phyloP scores from a whole-genome alignment of 2,888 invertebrate species.

The Leucania comma region DNA sequence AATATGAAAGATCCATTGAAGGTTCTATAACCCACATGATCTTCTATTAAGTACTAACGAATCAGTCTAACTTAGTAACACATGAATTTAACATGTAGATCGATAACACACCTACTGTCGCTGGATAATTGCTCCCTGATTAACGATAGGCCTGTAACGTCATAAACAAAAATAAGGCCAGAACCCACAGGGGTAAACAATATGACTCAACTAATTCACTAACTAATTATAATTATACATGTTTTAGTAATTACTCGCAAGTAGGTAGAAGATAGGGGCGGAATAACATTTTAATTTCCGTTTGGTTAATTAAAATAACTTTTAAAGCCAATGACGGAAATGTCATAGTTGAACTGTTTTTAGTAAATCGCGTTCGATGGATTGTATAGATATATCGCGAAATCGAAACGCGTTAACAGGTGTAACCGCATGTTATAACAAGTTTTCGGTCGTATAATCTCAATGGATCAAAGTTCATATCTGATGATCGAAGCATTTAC shows the following conservation, averaged over 20 bases:
- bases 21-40: background rate
- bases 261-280: constrained; percentile 5
- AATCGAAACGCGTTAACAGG: background rate
- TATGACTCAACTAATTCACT: constrained; percentile 48
- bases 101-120: constrained; percentile 27
- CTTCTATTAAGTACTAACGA: no score
- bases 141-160: constrained; percentile 22
- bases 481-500: constrained; percentile 1
- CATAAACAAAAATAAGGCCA: constrained; percentile 44
- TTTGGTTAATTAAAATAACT: constrained; percentile 1
- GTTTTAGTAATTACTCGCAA: constrained; percentile 21
- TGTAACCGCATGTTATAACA: background rate
- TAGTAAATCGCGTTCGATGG: background rate
- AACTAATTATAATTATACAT: constrained; percentile 21
- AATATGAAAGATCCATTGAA: background rate
- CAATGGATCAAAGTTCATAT: background rate
- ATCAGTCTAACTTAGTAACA: constrained; percentile 2
- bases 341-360: background rate
- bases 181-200: constrained; percentile 46
- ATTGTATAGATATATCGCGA: background rate
- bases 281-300: constrained; percentile 4
- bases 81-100: background rate
- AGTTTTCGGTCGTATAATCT: constrained; percentile 4
- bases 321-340: background rate
- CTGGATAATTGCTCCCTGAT: constrained; percentile 36